Percentiles rank a stretch among this genome's conserved stretches.
phyloP scores from a whole-genome alignment of 2,888 invertebrate species.

The Ornithoptera alexandrae region DNA sequence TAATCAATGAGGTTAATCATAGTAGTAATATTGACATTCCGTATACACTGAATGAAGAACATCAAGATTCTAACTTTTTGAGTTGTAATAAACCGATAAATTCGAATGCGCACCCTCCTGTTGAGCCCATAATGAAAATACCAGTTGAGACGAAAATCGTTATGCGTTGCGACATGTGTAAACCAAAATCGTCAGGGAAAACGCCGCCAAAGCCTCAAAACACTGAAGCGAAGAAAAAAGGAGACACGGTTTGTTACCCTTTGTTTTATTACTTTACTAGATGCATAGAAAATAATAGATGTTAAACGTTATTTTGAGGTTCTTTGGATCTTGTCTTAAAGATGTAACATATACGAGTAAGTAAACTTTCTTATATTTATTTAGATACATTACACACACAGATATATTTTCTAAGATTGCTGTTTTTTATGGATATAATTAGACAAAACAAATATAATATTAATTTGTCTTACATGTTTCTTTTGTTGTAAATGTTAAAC shows the following conservation, averaged over 20 bases:
- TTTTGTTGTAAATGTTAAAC: no score
- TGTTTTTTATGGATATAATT: no score
- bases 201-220: conserved; percentile 36
- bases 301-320: no score
- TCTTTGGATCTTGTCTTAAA: no score
- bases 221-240: conserved; percentile 45
- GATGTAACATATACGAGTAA: no score
- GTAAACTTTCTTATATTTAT: no score
- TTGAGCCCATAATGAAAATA: conserved; percentile 58
- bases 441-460: no score
- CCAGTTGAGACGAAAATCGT: conserved; percentile 56
- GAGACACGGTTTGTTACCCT: conserved; percentile 49
- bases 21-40: conserved; percentile 10
- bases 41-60: conserved; percentile 22
- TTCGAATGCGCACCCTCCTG: conserved; percentile 39
- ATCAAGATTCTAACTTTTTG: conserved; percentile 25
- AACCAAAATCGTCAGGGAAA: conserved; percentile 32
- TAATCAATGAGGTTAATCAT: conserved; percentile 5
- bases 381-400: no score
- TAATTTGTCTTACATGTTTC: no score
- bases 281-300: no score
- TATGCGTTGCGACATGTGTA: conserved; percentile 49
- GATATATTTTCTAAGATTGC: no score
- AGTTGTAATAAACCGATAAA: conserved; percentile 28
- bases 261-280: no score